These are phyloP conservation scores for Myotis myotis DNA, from an alignment of 2,797 vertebrate species.

Conservation along the genomic window DNA sequence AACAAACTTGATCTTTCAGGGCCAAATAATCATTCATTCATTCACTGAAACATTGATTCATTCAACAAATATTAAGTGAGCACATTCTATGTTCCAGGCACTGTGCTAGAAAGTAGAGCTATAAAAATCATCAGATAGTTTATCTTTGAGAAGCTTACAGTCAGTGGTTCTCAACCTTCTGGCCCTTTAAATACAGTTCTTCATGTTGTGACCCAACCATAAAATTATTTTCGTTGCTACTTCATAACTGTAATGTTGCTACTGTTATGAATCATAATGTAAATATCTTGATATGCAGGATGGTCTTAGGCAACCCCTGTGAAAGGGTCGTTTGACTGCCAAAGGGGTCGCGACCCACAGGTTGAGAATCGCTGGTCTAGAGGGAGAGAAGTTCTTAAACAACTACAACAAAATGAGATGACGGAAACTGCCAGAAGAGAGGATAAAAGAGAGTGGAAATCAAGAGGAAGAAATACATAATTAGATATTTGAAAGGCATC, in stretches of 20 bases:
- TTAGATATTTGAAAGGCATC: background rate
- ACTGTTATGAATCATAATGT: too few species aligned
- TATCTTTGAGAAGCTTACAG: background rate
- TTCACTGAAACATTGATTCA: background rate
- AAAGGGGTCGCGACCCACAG: too few species aligned
- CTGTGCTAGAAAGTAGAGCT: background rate
- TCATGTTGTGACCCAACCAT: too few species aligned
- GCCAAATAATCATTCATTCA: background rate
- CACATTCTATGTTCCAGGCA: background rate
- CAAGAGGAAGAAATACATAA: background rate
- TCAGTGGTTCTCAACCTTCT: too few species aligned
- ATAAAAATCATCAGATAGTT: background rate
- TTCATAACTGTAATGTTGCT: too few species aligned
- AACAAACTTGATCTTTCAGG: conserved; percentile 10
- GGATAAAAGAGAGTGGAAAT: background rate
- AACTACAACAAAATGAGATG: background rate
- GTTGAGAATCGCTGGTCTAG: background rate
- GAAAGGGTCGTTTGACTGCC: too few species aligned
- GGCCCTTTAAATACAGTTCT: too few species aligned
- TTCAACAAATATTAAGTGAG: background rate
- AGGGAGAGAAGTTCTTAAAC: background rate
- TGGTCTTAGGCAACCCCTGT: too few species aligned
- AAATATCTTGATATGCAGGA: too few species aligned
- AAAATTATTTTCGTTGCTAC: too few species aligned
- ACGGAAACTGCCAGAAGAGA: background rate